Conservation (phyloP, 2,888 invertebrate species). For the Eupithecia subumbrata region DNA sequence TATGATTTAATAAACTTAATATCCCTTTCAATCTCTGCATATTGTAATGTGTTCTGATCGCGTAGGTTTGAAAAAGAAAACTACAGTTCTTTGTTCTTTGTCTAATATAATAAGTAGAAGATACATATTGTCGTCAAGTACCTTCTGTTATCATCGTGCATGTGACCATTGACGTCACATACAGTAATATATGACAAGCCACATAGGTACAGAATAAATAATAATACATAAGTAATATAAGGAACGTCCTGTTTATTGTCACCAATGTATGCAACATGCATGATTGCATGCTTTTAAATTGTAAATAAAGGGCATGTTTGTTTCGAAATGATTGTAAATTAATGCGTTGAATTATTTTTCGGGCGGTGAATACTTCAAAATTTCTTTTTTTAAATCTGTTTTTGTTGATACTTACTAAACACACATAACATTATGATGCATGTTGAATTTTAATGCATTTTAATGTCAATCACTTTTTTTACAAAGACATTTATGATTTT, state of each 20-base stretch:
- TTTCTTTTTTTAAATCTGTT: background rate
- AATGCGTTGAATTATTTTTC: slow-evolving; percentile 2
- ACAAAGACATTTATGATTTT: background rate
- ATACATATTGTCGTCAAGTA: background rate
- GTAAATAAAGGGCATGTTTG: slow-evolving; percentile 12
- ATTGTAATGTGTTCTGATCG: background rate
- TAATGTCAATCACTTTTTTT: background rate
- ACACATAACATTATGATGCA: background rate
- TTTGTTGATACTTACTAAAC: background rate
- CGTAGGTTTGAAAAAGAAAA: background rate
- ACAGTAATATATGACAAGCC: background rate
- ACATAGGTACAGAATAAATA: background rate
- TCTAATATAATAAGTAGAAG: background rate
- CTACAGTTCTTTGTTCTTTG: background rate
- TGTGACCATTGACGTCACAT: background rate
- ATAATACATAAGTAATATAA: slow-evolving; percentile 3
- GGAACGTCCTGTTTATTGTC: slow-evolving; percentile 10
- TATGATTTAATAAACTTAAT: too few species aligned
- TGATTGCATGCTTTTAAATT: slow-evolving; percentile 9
- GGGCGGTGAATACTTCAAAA: background rate
- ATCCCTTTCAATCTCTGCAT: too few species aligned
- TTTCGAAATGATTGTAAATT: slow-evolving; percentile 7
- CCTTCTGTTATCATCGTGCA: background rate
- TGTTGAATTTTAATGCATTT: background rate
- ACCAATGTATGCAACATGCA: slow-evolving; percentile 13